phyloP scores from a whole-genome alignment of 2,888 invertebrate genomes.

The Theristus sp. region DNA sequence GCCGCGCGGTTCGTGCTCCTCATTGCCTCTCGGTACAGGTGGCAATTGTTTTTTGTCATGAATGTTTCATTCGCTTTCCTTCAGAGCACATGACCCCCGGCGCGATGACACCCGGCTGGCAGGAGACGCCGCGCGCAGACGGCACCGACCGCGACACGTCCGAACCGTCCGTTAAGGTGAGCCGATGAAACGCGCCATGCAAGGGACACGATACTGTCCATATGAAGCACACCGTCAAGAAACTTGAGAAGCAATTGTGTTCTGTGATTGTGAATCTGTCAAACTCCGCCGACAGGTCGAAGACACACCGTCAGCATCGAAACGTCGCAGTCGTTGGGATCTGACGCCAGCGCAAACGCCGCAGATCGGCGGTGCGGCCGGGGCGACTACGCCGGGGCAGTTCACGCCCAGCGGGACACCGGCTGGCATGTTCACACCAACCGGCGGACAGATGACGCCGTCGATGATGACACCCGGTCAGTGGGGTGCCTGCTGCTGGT shows the following conservation, averaged over 20 bases:
- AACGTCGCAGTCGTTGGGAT: conserved; percentile 92
- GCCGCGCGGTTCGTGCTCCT: conserved; percentile 42
- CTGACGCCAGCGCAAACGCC: conserved; percentile 60
- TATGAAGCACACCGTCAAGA: too few species aligned
- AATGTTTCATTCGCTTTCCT: too few species aligned
- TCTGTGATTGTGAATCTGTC: too few species aligned
- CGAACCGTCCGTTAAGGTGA: neutral
- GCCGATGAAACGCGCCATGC: too few species aligned
- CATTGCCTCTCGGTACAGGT: too few species aligned
- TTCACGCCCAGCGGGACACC: conserved; percentile 28
- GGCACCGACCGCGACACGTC: conserved; percentile 8
- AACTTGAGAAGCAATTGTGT: too few species aligned
- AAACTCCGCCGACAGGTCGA: too few species aligned
- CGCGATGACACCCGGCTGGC: conserved; percentile 63
- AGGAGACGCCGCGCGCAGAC: conserved; percentile 76
- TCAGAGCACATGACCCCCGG: conserved; percentile 45
- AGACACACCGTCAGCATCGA: conserved; percentile 81
- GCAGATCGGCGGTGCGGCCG: conserved; percentile 25
- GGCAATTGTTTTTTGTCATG: too few species aligned
- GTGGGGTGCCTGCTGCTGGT: too few species aligned
- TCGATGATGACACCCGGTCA: conserved; percentile 38
- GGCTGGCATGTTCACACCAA: conserved; percentile 14
- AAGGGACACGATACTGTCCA: too few species aligned
- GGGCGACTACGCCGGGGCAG: conserved; percentile 44
- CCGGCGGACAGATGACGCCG: conserved; percentile 36